Evolutionary conservation across 1,140 invertebrate species (phyloP).

Genomic region (Pogonognathellus flavescens): DNA sequence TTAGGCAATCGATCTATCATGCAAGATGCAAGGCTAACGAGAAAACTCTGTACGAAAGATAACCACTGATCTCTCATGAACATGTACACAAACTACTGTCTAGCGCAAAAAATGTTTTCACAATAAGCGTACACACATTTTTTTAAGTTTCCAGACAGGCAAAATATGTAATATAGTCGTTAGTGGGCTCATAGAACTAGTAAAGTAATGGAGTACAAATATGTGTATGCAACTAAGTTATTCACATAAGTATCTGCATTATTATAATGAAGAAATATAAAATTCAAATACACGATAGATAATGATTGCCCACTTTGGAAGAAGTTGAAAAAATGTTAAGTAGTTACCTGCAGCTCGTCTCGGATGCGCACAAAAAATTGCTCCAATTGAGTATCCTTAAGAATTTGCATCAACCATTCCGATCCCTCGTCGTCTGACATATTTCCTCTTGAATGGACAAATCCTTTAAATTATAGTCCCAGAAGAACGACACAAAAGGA

Average conservation of each 20-base stretch:
- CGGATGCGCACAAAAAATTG: conserved; percentile 91
- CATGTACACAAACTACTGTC: too few relatives aligned
- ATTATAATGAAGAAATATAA: too few relatives aligned
- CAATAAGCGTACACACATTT: background rate
- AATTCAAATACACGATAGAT: too few relatives aligned
- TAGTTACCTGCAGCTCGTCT: conserved; percentile 87
- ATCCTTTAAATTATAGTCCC: background rate
- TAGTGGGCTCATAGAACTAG: background rate
- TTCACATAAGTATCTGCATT: too few relatives aligned
- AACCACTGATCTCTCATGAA: too few relatives aligned
- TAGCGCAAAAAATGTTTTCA: background rate
- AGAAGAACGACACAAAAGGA: background rate
- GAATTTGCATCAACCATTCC: conserved; percentile 70
- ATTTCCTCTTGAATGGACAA: background rate
- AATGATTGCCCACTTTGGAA: too few relatives aligned
- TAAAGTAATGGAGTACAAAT: too few relatives aligned
- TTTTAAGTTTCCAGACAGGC: background rate
- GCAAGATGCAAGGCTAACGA: background rate
- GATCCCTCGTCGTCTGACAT: conserved; percentile 66
- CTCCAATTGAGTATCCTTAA: conserved; percentile 91
- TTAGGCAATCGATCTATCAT: background rate
- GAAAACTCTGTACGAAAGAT: background rate
- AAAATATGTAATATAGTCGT: background rate
- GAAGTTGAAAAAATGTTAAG: background rate
- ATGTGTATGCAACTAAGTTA: too few relatives aligned